Evolutionary conservation across 1,140 invertebrate species (phyloP).

Genomic region (Subanguina moxae): DNA sequence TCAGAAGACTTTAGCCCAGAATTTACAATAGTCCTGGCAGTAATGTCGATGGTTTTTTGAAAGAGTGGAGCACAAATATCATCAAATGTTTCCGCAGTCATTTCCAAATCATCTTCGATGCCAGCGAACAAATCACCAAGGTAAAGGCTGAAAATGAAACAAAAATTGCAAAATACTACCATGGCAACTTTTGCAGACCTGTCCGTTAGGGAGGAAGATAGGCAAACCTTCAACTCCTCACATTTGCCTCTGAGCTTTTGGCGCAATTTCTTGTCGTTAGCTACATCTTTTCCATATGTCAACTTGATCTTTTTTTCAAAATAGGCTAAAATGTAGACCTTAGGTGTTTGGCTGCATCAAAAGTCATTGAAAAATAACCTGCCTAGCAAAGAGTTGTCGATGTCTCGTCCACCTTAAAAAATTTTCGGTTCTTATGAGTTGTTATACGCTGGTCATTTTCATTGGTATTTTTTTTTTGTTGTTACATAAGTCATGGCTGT

Average conservation of each 20-base stretch:
- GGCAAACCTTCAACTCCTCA: neutral
- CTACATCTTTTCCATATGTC: neutral
- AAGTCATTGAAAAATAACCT: too few relatives aligned
- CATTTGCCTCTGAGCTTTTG: neutral
- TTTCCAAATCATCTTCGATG: neutral
- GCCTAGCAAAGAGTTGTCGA: too few relatives aligned
- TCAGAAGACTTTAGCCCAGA: slow-evolving; percentile 53
- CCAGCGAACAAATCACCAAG: neutral
- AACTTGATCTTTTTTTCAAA: neutral
- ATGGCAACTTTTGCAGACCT: too few relatives aligned
- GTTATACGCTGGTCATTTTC: too few relatives aligned
- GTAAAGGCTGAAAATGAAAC: too few relatives aligned
- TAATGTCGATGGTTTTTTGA: neutral
- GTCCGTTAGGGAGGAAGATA: neutral
- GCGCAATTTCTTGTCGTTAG: neutral
- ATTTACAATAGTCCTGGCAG: neutral
- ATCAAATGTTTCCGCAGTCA: neutral
- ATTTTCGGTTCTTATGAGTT: too few relatives aligned
- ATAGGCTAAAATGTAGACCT: too few relatives aligned
- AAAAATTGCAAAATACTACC: too few relatives aligned
- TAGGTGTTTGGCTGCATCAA: too few relatives aligned
- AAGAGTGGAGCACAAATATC: neutral
- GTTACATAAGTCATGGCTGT: too few relatives aligned
- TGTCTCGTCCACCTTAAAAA: too few relatives aligned
- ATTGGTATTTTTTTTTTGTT: too few relatives aligned